phyloP scores from a whole-genome alignment of 2,113 vertebrate genomes.

The Sinocyclocheilus grahami region DNA sequence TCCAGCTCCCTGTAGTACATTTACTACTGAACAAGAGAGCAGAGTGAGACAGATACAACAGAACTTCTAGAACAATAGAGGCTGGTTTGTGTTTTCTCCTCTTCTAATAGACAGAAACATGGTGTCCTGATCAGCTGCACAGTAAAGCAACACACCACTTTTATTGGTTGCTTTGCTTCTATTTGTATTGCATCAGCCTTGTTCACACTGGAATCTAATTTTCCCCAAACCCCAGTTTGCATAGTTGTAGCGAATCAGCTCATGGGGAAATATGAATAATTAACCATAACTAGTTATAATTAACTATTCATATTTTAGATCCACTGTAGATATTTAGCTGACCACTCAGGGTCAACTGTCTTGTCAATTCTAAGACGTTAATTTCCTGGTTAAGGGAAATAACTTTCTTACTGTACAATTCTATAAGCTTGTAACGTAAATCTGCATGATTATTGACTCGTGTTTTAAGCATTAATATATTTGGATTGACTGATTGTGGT shows the following conservation, averaged over 20 bases:
- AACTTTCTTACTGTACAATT: too few relatives aligned
- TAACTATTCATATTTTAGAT: too few relatives aligned
- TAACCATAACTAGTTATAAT: too few relatives aligned
- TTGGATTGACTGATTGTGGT: background rate
- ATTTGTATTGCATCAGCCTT: background rate
- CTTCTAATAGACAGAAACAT: background rate
- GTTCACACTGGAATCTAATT: background rate
- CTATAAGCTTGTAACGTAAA: too few relatives aligned
- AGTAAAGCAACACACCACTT: background rate
- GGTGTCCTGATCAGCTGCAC: background rate
- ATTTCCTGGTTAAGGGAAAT: too few relatives aligned
- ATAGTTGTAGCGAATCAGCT: too few relatives aligned
- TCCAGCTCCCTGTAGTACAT: background rate
- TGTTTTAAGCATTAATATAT: background rate
- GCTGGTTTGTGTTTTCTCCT: background rate
- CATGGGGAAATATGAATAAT: too few relatives aligned
- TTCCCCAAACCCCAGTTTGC: background rate
- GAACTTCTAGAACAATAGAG: background rate
- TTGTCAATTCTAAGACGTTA: too few relatives aligned
- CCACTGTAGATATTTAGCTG: too few relatives aligned
- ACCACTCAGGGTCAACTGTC: too few relatives aligned
- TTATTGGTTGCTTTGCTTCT: constrained; percentile 6
- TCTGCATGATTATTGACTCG: too few relatives aligned
- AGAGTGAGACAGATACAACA: background rate
- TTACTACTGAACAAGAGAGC: background rate